phyloP scores from a whole-genome alignment of 1,140 invertebrate species.

The Habropoda laboriosa region DNA sequence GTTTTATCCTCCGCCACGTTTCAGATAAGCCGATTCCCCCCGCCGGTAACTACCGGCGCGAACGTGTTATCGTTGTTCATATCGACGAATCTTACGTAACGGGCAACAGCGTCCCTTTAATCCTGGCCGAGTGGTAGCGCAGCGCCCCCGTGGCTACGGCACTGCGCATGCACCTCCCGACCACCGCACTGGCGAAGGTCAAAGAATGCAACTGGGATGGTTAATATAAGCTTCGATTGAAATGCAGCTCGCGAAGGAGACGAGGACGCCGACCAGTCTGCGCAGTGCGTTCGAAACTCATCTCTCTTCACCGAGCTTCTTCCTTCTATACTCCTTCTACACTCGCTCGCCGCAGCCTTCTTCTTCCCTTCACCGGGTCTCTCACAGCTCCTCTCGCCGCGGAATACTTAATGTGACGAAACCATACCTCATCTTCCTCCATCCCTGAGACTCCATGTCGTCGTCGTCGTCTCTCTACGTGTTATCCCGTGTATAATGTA shows the following conservation, averaged over 20 bases:
- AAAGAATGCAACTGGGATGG: conserved; percentile 63
- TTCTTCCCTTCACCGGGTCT: background rate
- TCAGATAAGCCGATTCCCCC: too few species aligned
- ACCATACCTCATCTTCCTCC: conserved; percentile 17
- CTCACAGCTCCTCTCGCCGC: conserved; percentile 1
- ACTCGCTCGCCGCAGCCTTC: background rate
- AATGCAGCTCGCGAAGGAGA: conserved; percentile 63
- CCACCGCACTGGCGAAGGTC: conserved; percentile 58
- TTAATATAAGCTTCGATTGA: conserved; percentile 66
- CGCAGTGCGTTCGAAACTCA: conserved; percentile 43
- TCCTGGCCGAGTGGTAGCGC: background rate
- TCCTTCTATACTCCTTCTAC: conserved; percentile 26
- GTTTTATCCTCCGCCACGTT: too few species aligned
- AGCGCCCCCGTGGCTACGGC: conserved; percentile 20
- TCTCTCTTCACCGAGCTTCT: conserved; percentile 43
- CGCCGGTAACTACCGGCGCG: too few species aligned
- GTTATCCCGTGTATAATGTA: conserved; percentile 20
- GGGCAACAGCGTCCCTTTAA: conserved; percentile 17
- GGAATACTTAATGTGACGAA: conserved; percentile 26
- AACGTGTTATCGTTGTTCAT: too few species aligned
- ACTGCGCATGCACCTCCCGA: conserved; percentile 47
- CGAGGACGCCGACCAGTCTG: conserved; percentile 75
- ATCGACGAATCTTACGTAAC: background rate
- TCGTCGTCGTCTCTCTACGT: background rate
- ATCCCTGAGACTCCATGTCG: too few species aligned